Conservation (phyloP, 1,140 invertebrate genomes). For the Pygmarrhopalites habei region DNA sequence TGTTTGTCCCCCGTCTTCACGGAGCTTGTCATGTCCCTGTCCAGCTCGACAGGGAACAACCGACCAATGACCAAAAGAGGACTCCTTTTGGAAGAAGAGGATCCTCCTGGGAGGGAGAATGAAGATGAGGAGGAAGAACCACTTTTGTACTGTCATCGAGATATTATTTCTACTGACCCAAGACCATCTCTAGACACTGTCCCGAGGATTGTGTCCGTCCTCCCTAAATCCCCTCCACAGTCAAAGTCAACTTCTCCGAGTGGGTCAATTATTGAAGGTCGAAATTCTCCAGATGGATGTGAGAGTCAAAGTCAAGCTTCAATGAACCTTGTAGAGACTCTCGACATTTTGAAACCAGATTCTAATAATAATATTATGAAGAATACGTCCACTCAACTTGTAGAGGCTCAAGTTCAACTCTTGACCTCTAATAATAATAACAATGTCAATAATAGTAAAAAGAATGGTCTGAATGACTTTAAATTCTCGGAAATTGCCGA, state of each 20-base stretch:
- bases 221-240: slow-evolving; percentile 28
- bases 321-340: slow-evolving; percentile 10
- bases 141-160: too few species aligned
- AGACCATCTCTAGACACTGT: slow-evolving; percentile 25
- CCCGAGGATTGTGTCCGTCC: slow-evolving; percentile 35
- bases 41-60: too few species aligned
- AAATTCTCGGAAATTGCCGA: slow-evolving; percentile 34
- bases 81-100: too few species aligned
- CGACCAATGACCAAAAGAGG: too few species aligned
- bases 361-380: slow-evolving; percentile 14
- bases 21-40: too few species aligned
- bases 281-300: slow-evolving; percentile 37
- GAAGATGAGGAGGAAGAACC: too few species aligned
- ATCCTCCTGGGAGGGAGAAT: too few species aligned
- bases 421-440: slow-evolving; percentile 13
- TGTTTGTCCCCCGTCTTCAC: too few species aligned
- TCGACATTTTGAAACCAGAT: too few species aligned
- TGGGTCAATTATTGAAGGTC: slow-evolving; percentile 30
- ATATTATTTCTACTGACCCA: too few species aligned
- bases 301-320: slow-evolving; percentile 13
- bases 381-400: background rate
- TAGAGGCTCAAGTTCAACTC: slow-evolving; percentile 1
- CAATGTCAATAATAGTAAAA: slow-evolving; percentile 12
- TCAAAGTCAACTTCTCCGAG: slow-evolving; percentile 26
- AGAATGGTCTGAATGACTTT: background rate